Evolutionary conservation across 2,113 vertebrate species (phyloP).

Genomic region (Tachuris rubrigastra): DNA sequence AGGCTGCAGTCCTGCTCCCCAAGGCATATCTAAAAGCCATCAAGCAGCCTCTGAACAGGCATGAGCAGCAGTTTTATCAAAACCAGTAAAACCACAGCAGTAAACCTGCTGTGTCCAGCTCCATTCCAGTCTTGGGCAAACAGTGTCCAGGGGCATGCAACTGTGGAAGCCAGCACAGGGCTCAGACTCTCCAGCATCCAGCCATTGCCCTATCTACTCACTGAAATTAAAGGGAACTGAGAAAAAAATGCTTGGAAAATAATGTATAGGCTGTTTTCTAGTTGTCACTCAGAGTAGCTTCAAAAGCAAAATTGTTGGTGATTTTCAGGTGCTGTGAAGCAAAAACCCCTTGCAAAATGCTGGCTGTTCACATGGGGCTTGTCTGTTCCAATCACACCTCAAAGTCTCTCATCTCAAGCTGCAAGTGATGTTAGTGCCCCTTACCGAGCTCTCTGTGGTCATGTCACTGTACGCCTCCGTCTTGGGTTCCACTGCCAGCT

Average conservation of each 20-base stretch:
- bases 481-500: constrained; percentile 92
- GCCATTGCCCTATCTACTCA: neutral
- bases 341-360: neutral
- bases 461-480: constrained; percentile 83
- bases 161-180: neutral
- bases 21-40: neutral
- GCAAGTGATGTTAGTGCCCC: neutral
- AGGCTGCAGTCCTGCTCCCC: neutral
- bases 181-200: neutral
- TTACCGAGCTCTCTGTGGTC: constrained; percentile 85
- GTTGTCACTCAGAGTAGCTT: neutral
- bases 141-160: neutral
- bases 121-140: neutral
- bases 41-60: neutral
- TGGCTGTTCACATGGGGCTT: neutral
- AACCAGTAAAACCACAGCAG: neutral
- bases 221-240: neutral
- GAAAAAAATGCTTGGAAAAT: neutral
- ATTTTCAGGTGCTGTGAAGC: neutral
- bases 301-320: neutral
- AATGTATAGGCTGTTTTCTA: neutral
- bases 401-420: neutral
- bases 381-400: neutral
- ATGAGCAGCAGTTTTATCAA: neutral
- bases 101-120: neutral